Evolutionary conservation across 2,888 invertebrate genomes (phyloP), one percentile per base, ranked within the genome.

Genomic region (Orthosia incerta): DNA sequence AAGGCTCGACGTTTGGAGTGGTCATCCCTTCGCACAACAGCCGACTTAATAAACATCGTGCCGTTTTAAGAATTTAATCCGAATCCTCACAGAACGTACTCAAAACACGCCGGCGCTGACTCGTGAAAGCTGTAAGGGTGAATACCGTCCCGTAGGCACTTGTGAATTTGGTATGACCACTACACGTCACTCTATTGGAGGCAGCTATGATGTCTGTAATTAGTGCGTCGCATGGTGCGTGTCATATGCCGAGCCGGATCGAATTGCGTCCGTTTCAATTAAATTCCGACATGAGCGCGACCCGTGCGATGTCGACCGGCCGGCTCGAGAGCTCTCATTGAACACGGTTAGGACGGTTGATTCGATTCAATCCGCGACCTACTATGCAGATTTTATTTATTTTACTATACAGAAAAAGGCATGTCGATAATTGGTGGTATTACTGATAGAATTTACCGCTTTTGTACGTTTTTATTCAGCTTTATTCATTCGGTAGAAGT

Each of bases 211-310:
- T 88, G 90, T 89, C 88, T 90, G 94, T 94, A 95, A 95, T 95
- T 95, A 94, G 91, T 90, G 89, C 89, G 89, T 88, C 86, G 88
- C 76, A 83, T 86, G 85, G 88, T 83, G 84, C 85, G 87, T 89
- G 89, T 91, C 90, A 89, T 89, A 91, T 89, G 90, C 89, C 88
- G 87, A 87, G 87, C 85, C 82, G 87, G 88, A 90, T 82, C 90
- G 88, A 89, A 90, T 91, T 89, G 90, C 91, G 93, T 90, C 91
- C 91, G 90, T 92, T 94, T 94, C 94, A 94, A 95, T 95, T 95
- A 94, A 94, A 93, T 90, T 92, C 89, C 84, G 89, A 92, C 91
- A 91, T 89, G 90, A 88, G 90, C 89, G 87, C 83, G 85, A 86
- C 79, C 85, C 85, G 85, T 80, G 72, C 72, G 55, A 75, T 86